Percentiles rank a stretch among this genome's conserved stretches.
These are phyloP conservation scores for Cephalophus harveyi DNA, from an alignment of 2,113 vertebrate genomes.

Conservation along the genomic window DNA sequence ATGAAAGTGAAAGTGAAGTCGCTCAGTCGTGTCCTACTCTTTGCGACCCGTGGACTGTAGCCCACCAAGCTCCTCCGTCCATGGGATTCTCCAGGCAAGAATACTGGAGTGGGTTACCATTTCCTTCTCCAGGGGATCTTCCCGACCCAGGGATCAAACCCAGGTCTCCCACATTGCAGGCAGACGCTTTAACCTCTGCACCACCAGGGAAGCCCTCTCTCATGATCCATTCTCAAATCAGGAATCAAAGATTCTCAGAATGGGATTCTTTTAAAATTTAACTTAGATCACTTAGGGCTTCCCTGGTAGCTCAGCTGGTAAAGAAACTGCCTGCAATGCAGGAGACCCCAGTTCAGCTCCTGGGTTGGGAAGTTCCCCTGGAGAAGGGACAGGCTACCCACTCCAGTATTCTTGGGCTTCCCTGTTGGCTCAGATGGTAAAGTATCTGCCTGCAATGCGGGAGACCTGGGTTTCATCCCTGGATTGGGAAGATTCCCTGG, in stretches of 20 bases:
- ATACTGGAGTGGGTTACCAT: not conserved
- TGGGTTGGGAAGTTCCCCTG: not conserved
- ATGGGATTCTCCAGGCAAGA: not conserved
- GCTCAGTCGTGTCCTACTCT: no score
- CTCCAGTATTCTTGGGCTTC: not conserved
- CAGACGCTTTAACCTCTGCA: not conserved
- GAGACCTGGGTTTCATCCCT: not conserved
- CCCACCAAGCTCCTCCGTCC: not conserved
- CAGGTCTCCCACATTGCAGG: not conserved
- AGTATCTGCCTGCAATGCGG: not conserved
- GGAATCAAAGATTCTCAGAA: not conserved
- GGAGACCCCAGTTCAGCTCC: not conserved
- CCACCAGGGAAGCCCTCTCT: not conserved
- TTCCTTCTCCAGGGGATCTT: not conserved
- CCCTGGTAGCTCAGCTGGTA: not conserved
- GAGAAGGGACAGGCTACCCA: not conserved
- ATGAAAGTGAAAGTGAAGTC: no score
- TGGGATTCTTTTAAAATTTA: not conserved
- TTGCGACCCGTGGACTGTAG: not conserved
- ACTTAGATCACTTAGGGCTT: not conserved
- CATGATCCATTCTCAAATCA: not conserved
- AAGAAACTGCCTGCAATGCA: not conserved
- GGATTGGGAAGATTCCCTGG: not conserved
- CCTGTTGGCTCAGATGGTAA: not conserved
- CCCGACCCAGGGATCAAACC: not conserved